Percentiles rank a stretch among this genome's conserved stretches.
Evolutionary conservation across 2,888 invertebrate species (phyloP).

Genomic region (Oligia fasciuncula): DNA sequence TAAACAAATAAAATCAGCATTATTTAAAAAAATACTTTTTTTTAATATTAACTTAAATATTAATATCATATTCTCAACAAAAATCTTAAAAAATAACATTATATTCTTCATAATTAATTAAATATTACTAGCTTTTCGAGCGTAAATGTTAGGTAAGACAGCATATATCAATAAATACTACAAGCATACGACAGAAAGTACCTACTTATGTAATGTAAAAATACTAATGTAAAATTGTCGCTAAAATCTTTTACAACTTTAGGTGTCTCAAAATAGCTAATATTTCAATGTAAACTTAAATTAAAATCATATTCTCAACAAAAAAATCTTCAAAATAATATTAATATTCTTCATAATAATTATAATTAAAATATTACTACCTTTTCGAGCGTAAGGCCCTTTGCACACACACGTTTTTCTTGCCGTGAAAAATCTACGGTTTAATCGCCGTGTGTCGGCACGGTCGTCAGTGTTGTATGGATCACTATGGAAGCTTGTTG

Average conservation of each 20-base stretch:
- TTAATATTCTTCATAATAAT: background rate
- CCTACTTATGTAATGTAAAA: background rate
- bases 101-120: background rate
- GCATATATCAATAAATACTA: background rate
- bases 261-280: background rate
- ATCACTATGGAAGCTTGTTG: too few species aligned
- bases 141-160: background rate
- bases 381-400: background rate
- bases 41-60: background rate
- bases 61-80: background rate
- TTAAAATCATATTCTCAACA: background rate
- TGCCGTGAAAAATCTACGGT: background rate
- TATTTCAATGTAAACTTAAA: slow-evolving; percentile 10
- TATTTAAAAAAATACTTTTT: background rate
- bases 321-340: background rate
- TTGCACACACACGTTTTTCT: background rate
- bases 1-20: background rate
- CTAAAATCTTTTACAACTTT: background rate
- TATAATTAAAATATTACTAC: background rate
- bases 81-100: background rate
- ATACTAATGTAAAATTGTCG: background rate
- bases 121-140: background rate
- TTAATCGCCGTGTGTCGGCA: too few species aligned
- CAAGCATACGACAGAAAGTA: background rate
- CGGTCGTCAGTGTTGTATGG: too few species aligned